Evolutionary conservation across 2,888 invertebrate species (phyloP).

Genomic region (Acrobasis suavella): DNA sequence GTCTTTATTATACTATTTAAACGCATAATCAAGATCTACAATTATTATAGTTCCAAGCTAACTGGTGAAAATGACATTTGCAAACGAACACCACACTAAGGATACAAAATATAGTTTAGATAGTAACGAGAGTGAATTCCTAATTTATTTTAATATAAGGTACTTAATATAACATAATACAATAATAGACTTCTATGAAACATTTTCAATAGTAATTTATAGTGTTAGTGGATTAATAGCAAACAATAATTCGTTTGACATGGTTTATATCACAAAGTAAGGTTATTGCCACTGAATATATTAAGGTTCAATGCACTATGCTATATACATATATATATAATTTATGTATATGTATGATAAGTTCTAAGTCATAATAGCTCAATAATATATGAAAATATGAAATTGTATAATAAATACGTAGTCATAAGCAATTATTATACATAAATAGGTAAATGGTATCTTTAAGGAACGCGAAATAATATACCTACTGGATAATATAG

Average conservation of each 20-base stretch:
- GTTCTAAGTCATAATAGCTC: conserved; percentile 70
- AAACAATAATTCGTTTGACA: conserved; percentile 29
- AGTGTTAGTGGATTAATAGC: conserved; percentile 47
- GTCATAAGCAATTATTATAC: conserved; percentile 57
- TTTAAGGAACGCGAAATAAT: conserved; percentile 56
- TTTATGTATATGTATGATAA: conserved; percentile 40
- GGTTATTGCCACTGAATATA: conserved; percentile 55
- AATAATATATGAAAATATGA: conserved; percentile 68
- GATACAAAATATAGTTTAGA: conserved; percentile 69
- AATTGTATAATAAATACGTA: conserved; percentile 65
- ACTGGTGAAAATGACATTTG: conserved; percentile 71
- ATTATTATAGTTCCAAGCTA: conserved; percentile 47
- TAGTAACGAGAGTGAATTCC: conserved; percentile 64
- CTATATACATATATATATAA: conserved; percentile 54
- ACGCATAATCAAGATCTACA: conserved; percentile 33
- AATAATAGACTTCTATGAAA: conserved; percentile 70
- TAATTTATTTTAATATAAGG: conserved; percentile 68
- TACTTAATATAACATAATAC: conserved; percentile 59
- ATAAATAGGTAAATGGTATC: conserved; percentile 45
- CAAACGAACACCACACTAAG: conserved; percentile 80
- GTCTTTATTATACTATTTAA: no score
- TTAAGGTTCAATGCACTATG: conserved; percentile 68
- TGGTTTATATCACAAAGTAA: conserved; percentile 47
- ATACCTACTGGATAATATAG: conserved; percentile 58
- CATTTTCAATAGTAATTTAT: conserved; percentile 53